Conservation (phyloP, 2,888 invertebrate species). For the Oasisia sp. region DNA sequence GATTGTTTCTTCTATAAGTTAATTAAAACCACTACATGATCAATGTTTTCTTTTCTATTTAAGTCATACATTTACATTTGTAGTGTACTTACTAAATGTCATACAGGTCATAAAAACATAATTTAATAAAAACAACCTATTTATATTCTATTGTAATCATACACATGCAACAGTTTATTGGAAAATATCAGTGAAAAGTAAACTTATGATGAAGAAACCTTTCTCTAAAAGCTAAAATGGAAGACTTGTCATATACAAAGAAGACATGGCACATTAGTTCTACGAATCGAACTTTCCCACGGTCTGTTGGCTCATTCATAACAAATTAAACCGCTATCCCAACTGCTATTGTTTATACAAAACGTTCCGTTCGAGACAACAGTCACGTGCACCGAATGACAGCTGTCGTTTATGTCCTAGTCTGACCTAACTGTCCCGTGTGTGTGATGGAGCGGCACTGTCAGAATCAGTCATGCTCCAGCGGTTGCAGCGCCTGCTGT, state of each 20-base stretch:
- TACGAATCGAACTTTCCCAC: not conserved
- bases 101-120: not conserved
- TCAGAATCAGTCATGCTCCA: not conserved
- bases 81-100: not conserved
- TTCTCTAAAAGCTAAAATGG: not conserved
- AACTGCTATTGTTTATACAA: not conserved
- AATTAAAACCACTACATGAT: not conserved
- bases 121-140: not conserved
- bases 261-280: constrained; percentile 5
- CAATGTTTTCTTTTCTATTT: not conserved
- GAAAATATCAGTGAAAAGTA: not conserved
- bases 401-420: not conserved
- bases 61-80: not conserved
- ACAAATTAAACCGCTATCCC: not conserved
- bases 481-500: not conserved
- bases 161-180: not conserved
- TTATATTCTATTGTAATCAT: not conserved
- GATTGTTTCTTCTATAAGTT: not conserved
- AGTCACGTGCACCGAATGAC: not conserved
- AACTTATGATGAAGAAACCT: not conserved
- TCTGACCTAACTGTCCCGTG: not conserved
- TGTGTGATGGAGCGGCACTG: not conserved
- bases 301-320: not conserved
- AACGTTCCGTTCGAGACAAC: not conserved
- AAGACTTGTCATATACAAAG: not conserved